Conservation (phyloP, 2,888 invertebrate genomes). For the Steromphala cineraria region DNA sequence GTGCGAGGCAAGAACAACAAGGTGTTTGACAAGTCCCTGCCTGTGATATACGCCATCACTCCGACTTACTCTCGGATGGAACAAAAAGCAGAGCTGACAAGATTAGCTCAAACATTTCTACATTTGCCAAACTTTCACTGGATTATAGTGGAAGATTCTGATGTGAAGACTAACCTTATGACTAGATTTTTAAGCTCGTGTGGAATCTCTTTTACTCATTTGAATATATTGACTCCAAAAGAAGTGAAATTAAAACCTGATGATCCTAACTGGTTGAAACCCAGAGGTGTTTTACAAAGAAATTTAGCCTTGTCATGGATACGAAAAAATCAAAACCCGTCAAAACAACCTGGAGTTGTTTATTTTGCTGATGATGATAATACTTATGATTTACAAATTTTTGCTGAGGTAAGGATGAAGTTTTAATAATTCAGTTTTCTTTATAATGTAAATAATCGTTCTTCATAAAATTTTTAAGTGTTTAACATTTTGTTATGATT, state of each 20-base stretch:
- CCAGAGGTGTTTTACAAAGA: constrained; percentile 77
- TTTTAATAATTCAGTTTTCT: background rate
- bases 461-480: too few relatives aligned
- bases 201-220: constrained; percentile 81
- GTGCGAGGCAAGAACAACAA: background rate
- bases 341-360: constrained; percentile 83
- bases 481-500: too few relatives aligned
- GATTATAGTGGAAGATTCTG: constrained; percentile 93
- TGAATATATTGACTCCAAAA: constrained; percentile 83
- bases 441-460: too few relatives aligned
- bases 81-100: constrained; percentile 94
- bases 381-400: constrained; percentile 90
- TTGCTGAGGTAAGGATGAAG: constrained; percentile 83
- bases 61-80: constrained; percentile 90
- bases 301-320: constrained; percentile 83
- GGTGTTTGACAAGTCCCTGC: background rate
- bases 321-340: constrained; percentile 79
- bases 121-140: constrained; percentile 92
- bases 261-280: constrained; percentile 79
- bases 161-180: constrained; percentile 83
- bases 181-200: constrained; percentile 83
- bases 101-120: constrained; percentile 89
- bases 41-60: constrained; percentile 92
- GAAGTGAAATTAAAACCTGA: constrained; percentile 69
- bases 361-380: constrained; percentile 99